These are phyloP conservation scores for Tetranychus piercei DNA, from an alignment of 2,888 invertebrate genomes.

Conservation along the genomic window DNA sequence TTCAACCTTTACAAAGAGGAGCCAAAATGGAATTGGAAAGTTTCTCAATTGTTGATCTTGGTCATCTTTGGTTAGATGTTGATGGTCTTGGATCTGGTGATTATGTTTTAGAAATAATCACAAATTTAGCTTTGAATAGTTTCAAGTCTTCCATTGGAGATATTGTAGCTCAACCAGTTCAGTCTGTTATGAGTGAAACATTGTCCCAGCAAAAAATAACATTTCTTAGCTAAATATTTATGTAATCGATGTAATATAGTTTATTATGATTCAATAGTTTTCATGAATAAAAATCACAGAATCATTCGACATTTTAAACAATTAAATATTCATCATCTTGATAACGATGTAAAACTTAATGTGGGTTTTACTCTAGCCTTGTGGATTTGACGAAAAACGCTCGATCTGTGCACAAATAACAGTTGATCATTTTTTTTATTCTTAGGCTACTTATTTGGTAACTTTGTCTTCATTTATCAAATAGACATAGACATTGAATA, in stretches of 20 bases:
- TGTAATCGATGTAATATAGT: neutral
- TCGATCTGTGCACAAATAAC: too few species aligned
- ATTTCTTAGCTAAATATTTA: neutral
- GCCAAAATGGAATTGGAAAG: conserved; percentile 22
- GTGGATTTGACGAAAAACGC: too few species aligned
- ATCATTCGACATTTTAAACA: too few species aligned
- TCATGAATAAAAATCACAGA: too few species aligned
- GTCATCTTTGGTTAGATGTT: conserved; percentile 29
- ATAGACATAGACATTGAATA: too few species aligned
- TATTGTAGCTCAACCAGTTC: neutral
- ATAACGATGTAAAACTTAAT: too few species aligned
- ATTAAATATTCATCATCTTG: too few species aligned
- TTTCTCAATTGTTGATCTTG: conserved; percentile 28
- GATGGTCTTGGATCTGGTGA: conserved; percentile 76
- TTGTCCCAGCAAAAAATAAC: neutral
- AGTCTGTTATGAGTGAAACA: neutral
- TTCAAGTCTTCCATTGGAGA: conserved; percentile 43
- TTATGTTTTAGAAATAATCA: conserved; percentile 55
- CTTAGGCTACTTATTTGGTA: too few species aligned
- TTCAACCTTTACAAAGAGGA: conserved; percentile 19
- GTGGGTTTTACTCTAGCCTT: too few species aligned
- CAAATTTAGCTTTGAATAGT: conserved; percentile 42
- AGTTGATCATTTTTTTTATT: too few species aligned
- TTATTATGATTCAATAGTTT: too few species aligned
- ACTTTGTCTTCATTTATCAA: too few species aligned